phyloP scores from a whole-genome alignment of 2,113 vertebrate species.

The Plecotus auritus region DNA sequence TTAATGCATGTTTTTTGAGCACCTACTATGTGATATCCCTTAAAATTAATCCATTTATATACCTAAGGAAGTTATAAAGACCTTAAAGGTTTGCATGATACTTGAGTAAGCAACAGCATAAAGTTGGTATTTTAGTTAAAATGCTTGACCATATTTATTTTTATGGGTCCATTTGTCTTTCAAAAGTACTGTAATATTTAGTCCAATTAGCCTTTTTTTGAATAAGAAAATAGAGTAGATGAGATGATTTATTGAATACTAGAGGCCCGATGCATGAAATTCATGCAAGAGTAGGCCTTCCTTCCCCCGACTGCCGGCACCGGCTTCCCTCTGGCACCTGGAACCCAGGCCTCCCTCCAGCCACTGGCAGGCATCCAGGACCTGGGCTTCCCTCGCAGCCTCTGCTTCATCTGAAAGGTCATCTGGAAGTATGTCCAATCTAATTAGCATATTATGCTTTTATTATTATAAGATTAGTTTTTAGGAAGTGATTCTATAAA shows the following conservation, averaged over 20 bases:
- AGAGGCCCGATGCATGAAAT: too few relatives aligned
- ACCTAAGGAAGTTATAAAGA: background rate
- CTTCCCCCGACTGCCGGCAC: too few relatives aligned
- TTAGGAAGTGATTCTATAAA: background rate
- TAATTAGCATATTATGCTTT: too few relatives aligned
- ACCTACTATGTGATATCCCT: background rate
- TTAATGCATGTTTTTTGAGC: background rate
- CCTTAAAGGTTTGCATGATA: background rate
- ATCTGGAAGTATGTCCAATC: too few relatives aligned
- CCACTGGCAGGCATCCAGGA: too few relatives aligned
- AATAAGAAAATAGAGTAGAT: background rate
- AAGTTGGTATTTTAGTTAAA: background rate
- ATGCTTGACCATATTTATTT: background rate
- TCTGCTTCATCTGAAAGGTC: too few relatives aligned
- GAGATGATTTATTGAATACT: background rate
- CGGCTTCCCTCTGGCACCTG: too few relatives aligned
- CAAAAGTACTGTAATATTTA: background rate
- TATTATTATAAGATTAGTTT: background rate
- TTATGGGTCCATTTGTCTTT: constrained; percentile 2
- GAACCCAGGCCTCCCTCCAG: too few relatives aligned
- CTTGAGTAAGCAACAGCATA: background rate
- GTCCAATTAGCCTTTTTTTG: background rate
- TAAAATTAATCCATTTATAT: background rate
- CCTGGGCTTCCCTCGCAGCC: too few relatives aligned
- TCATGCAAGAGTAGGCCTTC: too few relatives aligned